phyloP scores from a whole-genome alignment of 2,888 invertebrate species.

The Antheraea yamamai region DNA sequence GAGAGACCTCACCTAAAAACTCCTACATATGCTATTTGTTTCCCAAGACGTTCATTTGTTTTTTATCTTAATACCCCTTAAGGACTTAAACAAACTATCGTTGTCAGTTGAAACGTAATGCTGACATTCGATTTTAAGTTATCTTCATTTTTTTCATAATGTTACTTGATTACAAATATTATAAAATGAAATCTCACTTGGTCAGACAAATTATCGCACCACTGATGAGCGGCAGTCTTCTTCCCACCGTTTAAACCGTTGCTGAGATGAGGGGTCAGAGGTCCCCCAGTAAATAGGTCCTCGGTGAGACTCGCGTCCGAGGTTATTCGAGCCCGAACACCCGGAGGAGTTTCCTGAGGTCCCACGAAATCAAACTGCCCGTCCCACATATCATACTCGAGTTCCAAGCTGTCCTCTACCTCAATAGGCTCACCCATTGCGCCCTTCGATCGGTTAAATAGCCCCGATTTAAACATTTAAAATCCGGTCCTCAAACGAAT shows the following conservation, averaged over 20 bases:
- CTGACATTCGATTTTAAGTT: neutral
- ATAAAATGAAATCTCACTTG: constrained; percentile 73
- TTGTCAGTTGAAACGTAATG: neutral
- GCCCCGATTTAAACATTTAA: constrained; percentile 76
- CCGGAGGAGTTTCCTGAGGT: constrained; percentile 70
- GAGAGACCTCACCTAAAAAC: too few species aligned
- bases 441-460: constrained; percentile 71
- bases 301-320: constrained; percentile 72
- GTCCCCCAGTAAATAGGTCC: constrained; percentile 74
- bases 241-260: constrained; percentile 80
- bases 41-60: constrained; percentile 2
- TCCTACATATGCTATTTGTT: neutral
- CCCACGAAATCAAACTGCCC: constrained; percentile 94
- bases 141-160: constrained; percentile 9
- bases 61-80: neutral
- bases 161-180: constrained; percentile 20
- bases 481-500: constrained; percentile 43
- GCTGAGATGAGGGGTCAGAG: constrained; percentile 71
- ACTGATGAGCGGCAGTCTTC: constrained; percentile 80
- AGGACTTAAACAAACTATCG: neutral
- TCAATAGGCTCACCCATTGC: constrained; percentile 74
- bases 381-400: constrained; percentile 94
- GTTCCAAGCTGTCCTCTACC: constrained; percentile 84
- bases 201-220: constrained; percentile 83
- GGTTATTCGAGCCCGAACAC: constrained; percentile 60